These are phyloP conservation scores for Gryllus longicercus DNA, from an alignment of 2,888 invertebrate genomes.

Conservation along the genomic window DNA sequence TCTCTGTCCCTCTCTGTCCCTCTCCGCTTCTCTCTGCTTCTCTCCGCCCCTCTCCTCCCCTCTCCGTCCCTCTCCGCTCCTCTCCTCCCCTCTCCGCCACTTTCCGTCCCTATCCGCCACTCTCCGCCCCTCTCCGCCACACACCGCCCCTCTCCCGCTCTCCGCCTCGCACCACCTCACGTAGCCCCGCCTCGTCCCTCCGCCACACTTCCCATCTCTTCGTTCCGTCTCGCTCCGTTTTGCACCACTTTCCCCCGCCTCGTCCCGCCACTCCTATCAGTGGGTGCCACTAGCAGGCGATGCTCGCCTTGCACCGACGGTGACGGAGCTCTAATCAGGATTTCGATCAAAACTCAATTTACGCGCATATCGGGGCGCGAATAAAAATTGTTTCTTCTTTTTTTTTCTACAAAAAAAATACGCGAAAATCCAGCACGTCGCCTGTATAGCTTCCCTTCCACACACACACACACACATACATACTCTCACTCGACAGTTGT, in stretches of 20 bases:
- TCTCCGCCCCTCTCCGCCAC: not conserved
- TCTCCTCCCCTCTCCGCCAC: no score
- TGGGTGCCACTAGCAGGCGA: not conserved
- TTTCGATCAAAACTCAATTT: conserved; percentile 17
- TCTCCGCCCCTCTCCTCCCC: no score
- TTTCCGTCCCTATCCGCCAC: no score
- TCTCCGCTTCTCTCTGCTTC: no score
- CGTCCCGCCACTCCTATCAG: not conserved
- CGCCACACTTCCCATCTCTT: not conserved
- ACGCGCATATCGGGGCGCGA: not conserved
- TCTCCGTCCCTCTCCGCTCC: no score
- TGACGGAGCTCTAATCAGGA: not conserved
- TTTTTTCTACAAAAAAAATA: not conserved
- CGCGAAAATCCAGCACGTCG: not conserved
- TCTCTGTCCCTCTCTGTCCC: no score
- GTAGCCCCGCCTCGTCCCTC: not conserved
- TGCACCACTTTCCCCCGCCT: not conserved
- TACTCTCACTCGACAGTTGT: no score
- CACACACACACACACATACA: no score
- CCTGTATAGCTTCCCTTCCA: no score
- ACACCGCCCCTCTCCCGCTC: not conserved
- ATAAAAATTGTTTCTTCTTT: conserved; percentile 12
- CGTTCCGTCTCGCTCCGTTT: not conserved
- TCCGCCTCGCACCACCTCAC: not conserved
- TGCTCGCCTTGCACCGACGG: not conserved